Evolutionary conservation across 2,888 invertebrate genomes (phyloP).

Genomic region (Nipponacmea schrenckii): DNA sequence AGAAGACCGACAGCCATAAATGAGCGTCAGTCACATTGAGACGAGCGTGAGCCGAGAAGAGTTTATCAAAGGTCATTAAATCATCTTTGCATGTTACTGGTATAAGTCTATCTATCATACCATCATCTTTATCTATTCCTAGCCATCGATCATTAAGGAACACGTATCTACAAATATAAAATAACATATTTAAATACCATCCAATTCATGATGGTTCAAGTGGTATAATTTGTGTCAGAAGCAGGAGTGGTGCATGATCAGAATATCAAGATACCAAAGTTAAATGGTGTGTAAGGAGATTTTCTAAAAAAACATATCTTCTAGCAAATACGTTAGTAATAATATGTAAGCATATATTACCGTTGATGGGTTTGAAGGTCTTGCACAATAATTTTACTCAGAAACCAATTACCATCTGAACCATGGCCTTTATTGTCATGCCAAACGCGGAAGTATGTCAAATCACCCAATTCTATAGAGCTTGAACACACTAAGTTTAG

Average conservation of each 20-base stretch:
- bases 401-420: constrained; percentile 65
- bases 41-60: constrained; percentile 62
- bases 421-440: constrained; percentile 68
- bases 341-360: constrained; percentile 26
- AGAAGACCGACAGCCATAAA: constrained; percentile 69
- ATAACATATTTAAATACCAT: neutral
- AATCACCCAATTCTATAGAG: constrained; percentile 61
- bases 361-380: constrained; percentile 66
- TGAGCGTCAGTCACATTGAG: constrained; percentile 67
- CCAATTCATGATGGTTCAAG: too few relatives aligned
- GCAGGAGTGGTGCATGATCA: too few relatives aligned
- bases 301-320: too few relatives aligned
- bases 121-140: constrained; percentile 66
- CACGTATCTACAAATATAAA: constrained; percentile 40
- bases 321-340: too few relatives aligned
- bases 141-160: constrained; percentile 67
- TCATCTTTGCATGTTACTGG: constrained; percentile 64
- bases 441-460: constrained; percentile 63
- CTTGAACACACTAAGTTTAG: constrained; percentile 52
- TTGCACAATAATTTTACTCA: constrained; percentile 64
- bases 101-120: constrained; percentile 66
- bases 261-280: too few relatives aligned
- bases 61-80: constrained; percentile 61
- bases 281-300: too few relatives aligned
- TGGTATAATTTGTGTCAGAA: too few relatives aligned